These are phyloP conservation scores for Psilopsiagon aurifrons DNA, from an alignment of 2,113 vertebrate genomes.

Conservation along the genomic window DNA sequence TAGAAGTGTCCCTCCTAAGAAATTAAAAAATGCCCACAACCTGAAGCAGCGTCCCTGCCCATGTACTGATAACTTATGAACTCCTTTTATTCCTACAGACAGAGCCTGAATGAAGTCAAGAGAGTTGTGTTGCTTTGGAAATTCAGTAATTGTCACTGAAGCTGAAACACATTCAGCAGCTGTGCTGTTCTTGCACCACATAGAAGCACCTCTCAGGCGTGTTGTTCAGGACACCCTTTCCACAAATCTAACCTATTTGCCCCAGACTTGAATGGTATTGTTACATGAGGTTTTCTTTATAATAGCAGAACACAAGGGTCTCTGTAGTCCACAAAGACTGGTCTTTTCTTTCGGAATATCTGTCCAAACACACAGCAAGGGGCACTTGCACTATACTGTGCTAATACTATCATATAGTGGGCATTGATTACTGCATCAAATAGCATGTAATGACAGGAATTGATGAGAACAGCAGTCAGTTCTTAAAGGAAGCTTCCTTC, in stretches of 20 bases:
- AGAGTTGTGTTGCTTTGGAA: neutral
- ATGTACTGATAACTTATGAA: neutral
- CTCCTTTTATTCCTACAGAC: neutral
- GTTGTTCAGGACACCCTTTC: neutral
- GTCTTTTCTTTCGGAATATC: neutral
- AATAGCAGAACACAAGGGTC: neutral
- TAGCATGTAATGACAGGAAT: neutral
- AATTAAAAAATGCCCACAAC: neutral
- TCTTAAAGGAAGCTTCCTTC: neutral
- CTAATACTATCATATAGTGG: neutral
- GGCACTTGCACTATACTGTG: fast-evolving
- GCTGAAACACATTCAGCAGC: neutral
- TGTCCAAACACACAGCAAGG: neutral
- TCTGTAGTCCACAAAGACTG: neutral
- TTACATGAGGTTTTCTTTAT: neutral
- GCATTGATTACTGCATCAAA: neutral
- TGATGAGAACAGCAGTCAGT: neutral
- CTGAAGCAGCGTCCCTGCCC: neutral
- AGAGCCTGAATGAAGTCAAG: neutral
- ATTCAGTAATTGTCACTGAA: neutral
- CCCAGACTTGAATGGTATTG: fast-evolving
- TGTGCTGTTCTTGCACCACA: neutral
- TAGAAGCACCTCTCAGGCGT: neutral
- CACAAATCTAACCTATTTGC: neutral
- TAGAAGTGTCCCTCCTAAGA: neutral